These are phyloP conservation scores for Callocephalon fimbriatum DNA, from an alignment of 2,113 vertebrate genomes.

Conservation along the genomic window DNA sequence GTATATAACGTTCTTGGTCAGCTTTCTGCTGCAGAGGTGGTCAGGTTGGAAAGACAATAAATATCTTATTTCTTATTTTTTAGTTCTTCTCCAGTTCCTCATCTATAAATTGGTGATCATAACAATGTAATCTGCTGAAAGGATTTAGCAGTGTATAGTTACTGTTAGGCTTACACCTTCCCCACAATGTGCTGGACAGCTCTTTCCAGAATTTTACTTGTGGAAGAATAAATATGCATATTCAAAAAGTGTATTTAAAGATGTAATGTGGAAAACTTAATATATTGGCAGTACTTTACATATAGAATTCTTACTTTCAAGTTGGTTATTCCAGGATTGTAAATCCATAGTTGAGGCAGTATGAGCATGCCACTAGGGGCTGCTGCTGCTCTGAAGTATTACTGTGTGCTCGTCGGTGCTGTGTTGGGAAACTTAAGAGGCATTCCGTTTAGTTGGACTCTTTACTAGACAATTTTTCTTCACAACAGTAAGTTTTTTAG, in stretches of 20 bases:
- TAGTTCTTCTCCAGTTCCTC: neutral
- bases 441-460: neutral
- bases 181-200: rapidly evolving
- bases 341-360: rapidly evolving
- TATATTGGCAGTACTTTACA: rapidly evolving
- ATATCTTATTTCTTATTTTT: rapidly evolving
- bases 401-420: rapidly evolving
- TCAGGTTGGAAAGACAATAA: neutral
- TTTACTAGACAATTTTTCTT: neutral
- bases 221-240: neutral
- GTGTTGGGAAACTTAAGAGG: rapidly evolving
- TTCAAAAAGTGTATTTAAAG: neutral
- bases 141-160: neutral
- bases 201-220: neutral
- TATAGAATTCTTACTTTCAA: neutral
- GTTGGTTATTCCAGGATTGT: rapidly evolving
- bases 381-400: neutral
- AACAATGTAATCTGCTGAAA: neutral
- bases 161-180: neutral
- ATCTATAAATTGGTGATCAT: neutral
- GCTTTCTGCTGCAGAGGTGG: neutral
- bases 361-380: neutral
- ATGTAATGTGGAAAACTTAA: neutral
- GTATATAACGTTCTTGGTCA: neutral
- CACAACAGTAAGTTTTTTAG: neutral